Conservation (phyloP, 2,113 vertebrate genomes). For the Siniperca chuatsi region DNA sequence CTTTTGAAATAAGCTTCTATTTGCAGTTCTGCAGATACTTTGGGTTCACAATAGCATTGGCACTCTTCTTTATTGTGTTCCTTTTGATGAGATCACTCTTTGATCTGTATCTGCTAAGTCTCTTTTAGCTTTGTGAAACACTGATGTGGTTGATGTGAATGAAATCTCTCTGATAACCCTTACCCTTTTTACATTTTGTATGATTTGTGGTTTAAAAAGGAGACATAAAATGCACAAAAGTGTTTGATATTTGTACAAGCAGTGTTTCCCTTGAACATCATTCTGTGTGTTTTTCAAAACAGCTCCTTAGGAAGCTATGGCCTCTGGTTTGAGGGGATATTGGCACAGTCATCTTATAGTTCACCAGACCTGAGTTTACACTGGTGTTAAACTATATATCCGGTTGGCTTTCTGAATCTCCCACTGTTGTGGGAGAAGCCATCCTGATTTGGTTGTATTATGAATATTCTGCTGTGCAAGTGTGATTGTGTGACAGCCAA, state of each 20-base stretch:
- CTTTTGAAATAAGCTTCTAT: conserved; percentile 2
- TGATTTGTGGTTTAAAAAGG: not conserved
- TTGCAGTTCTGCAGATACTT: conserved; percentile 6
- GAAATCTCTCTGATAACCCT: conserved; percentile 13
- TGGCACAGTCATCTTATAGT: not conserved
- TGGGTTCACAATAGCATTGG: not conserved
- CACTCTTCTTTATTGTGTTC: conserved; percentile 1
- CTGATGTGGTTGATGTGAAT: not conserved
- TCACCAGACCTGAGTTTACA: not conserved
- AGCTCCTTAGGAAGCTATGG: not conserved
- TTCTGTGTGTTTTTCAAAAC: conserved; percentile 4
- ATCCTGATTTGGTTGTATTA: conserved; percentile 3
- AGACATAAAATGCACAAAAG: not conserved
- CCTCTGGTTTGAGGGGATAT: not conserved
- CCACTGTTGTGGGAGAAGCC: not conserved
- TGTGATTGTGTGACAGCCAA: not conserved
- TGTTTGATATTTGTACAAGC: not conserved
- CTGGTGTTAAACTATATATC: conserved; percentile 6
- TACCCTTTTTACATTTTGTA: not conserved
- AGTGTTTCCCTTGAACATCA: not conserved
- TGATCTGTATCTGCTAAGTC: conserved; percentile 24
- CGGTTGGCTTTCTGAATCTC: not conserved
- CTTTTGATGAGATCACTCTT: conserved; percentile 30
- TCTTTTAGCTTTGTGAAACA: conserved; percentile 19
- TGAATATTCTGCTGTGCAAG: conserved; percentile 18